Base-by-base conservation (phyloP, 2,797 vertebrate species). In the Clamator glandarius region DNA sequence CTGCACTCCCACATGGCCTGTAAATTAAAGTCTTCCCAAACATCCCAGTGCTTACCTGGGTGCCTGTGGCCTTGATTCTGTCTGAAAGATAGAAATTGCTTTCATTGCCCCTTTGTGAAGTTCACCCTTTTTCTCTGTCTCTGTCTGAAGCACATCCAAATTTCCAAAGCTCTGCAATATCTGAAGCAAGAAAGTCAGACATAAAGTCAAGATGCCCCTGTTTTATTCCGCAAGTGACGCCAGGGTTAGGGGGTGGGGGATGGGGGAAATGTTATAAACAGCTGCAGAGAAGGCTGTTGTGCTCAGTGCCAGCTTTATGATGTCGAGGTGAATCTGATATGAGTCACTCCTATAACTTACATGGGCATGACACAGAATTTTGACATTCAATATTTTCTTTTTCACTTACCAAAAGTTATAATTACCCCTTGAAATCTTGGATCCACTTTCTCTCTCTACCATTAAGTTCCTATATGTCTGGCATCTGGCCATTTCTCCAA, bases 1-100 rank as follows among this genome's bases (percentile, higher is more conserved):
- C 13, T 84, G 72, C 33, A 41, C 50, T 63, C 13, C 24, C 4
- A 1, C 0, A 1, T 12, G 17, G 16, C 36, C 46, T 51, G 21
- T 12, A 9, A 62, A 25, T 13, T 8, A 25, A 39, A 41, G 7
- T 1, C 2, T 31, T 51, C 41, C 50, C 35, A 5, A 7, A 33
- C 21, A 52, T 7, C 16, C 31, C 4, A 6, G 58, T 19, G 14
- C 31, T 66, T 1, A 0, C 9, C 23, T 5, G 0, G 1, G 26
- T 31, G 15, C 44, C 64, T 2, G 8, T 12, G 73, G 15, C 42
- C 50, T 66, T 7, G 5, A 29, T 29, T 36, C 41, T 29, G 21
- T 4, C 39, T n/a, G 1, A 2, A 79, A 24, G 67, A 21, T 23
- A 11, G 15, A 36, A 74, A 66, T 15, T 16, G 16, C 6, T n/a